Conservation (phyloP, 2,797 vertebrate genomes). For the Enteromius argenteus region DNA sequence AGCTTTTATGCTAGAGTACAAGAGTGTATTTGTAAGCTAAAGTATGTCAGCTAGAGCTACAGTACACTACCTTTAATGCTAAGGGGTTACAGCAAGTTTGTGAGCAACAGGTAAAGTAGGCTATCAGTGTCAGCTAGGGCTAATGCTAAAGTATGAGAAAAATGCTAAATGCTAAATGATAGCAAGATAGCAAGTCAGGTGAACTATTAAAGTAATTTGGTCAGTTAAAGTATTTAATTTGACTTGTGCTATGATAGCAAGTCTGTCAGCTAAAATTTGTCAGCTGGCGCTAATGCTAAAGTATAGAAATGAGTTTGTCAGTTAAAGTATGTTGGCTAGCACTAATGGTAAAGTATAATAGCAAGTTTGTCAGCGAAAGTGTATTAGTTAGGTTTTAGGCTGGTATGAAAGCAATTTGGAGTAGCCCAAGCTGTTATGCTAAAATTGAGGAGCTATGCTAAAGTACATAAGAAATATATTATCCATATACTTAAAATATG, state of each 20-base stretch:
- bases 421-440: neutral
- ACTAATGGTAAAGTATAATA: neutral
- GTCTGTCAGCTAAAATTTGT: neutral
- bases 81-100: neutral
- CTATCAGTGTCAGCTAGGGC: neutral
- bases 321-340: neutral
- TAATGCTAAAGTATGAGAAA: neutral
- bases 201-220: neutral
- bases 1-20: neutral
- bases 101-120: neutral
- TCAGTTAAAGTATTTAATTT: neutral
- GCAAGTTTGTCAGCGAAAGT: neutral
- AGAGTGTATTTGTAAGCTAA: neutral
- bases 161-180: too few species aligned
- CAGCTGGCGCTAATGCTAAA: neutral
- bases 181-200: neutral
- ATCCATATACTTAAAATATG: too few species aligned
- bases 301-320: neutral
- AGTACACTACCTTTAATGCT: neutral
- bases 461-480: neutral
- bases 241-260: too few species aligned
- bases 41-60: neutral
- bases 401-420: neutral
- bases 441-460: neutral
- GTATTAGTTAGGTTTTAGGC: neutral